Evolutionary conservation across 1,140 invertebrate species (phyloP), one percentile per base, ranked within the genome.

Genomic region (Luehdorfia chinensis): DNA sequence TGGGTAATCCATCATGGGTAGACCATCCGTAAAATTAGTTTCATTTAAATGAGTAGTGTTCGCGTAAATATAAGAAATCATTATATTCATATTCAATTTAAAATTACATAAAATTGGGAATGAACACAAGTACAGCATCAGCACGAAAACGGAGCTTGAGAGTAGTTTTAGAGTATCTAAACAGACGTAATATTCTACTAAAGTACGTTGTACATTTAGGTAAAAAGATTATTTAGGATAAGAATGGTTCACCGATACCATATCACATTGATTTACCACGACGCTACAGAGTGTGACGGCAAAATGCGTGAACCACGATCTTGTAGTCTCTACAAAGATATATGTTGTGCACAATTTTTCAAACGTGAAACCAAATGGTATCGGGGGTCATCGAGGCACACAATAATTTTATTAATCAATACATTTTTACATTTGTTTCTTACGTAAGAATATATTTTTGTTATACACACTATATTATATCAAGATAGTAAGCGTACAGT

Each of bases 401-500:
- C 63, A 60, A 72, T 56, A 62, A 72, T 62, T 19, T 36, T 25
- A 62, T 58, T 66, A 69, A 51, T 63, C 59, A 63, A 63, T 75
- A 71, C 51, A 59, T 67, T 60, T 66, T 60, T 61, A 66, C 55
- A n/a, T 71, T n/a, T 28, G 4, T 61, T 58, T 66, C 36, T 73
- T 55, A 65, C 64, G 77, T 77, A 77, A 78, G 71, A 75, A 67
- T 67, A 66, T 61, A 58, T 54, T 73, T 63, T 63, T 65, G 70
- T 70, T 13, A 39, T 41, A 41, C 12, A 74, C 61, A 69, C 67
- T n/a, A 28, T 75, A 78, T 71, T 55, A 74, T 80, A 80, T 79
- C 63, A 65, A 76, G 76, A 75, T 84, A 84, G 70, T 84, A 84
- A 84, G 80, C 77, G 80, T 84, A 84, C 78, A 73, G 66, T 68